Evolutionary conservation across 2,113 vertebrate genomes (phyloP).

Genomic region (Otus sunia): DNA sequence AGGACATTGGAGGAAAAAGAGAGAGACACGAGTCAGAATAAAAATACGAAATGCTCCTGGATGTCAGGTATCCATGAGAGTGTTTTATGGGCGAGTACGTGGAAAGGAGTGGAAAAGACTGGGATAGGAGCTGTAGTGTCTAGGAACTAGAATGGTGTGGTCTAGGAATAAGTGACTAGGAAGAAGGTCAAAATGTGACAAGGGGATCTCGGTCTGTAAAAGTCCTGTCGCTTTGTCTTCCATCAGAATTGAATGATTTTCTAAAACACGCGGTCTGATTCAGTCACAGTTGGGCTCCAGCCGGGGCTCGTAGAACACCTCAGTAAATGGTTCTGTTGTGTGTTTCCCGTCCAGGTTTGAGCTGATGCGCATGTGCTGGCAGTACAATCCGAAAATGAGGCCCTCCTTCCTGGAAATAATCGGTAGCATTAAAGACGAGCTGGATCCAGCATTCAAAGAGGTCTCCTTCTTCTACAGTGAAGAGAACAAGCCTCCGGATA

Average conservation of each 20-base stretch:
- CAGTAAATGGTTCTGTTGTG: neutral
- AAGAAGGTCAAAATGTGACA: neutral
- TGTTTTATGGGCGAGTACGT: neutral
- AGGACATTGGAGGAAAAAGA: neutral
- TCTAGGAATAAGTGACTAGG: neutral
- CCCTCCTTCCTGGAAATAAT: constrained; percentile 98
- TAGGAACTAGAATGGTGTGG: too few species aligned
- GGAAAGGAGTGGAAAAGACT: neutral
- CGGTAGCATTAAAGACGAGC: constrained; percentile 91
- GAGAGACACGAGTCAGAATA: neutral
- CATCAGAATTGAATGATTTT: fast-evolving
- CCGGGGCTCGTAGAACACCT: neutral
- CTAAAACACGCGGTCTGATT: fast-evolving
- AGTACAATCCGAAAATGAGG: constrained; percentile 97
- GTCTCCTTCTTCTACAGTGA: constrained; percentile 98
- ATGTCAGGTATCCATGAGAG: neutral
- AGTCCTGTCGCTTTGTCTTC: neutral
- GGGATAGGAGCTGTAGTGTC: neutral
- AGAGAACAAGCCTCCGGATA: constrained; percentile 95
- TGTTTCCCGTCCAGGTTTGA: constrained; percentile 82
- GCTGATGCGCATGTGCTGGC: constrained; percentile 99
- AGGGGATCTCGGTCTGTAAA: neutral
- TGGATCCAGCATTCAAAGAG: constrained; percentile 91
- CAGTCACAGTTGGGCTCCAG: neutral
- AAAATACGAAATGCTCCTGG: neutral